A percentile compares a stretch with the other conserved stretches of the same genome.
Conservation (phyloP, 2,797 vertebrate genomes). For the Coreius guichenoti region DNA sequence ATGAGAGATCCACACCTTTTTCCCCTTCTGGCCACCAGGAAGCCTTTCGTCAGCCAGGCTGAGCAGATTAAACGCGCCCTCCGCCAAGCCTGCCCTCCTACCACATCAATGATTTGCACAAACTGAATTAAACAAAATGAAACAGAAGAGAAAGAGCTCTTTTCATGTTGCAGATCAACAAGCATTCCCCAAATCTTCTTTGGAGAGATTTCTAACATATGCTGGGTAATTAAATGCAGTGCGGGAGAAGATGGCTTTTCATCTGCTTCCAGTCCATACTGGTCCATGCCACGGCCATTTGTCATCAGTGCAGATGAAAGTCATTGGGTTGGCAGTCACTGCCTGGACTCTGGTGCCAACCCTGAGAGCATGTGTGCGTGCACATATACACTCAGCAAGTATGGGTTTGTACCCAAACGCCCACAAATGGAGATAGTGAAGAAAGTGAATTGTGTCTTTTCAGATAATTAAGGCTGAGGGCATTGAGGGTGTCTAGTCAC, state of each 20-base stretch:
- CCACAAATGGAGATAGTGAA: constrained; percentile 36
- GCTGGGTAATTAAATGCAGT: constrained; percentile 63
- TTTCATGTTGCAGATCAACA: constrained; percentile 51
- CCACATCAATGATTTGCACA: constrained; percentile 57
- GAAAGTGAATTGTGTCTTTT: constrained; percentile 43
- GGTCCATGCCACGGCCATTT: constrained; percentile 54
- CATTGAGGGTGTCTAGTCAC: constrained; percentile 29
- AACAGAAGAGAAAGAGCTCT: constrained; percentile 44
- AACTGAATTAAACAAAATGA: constrained; percentile 58
- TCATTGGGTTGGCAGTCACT: constrained; percentile 60
- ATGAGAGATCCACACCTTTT: constrained; percentile 44
- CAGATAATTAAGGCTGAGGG: constrained; percentile 58
- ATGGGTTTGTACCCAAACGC: neutral
- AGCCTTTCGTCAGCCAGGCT: constrained; percentile 47
- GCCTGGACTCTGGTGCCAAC: constrained; percentile 23
- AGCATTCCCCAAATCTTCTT: constrained; percentile 51
- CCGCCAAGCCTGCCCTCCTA: constrained; percentile 18
- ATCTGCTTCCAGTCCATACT: constrained; percentile 50
- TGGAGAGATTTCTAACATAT: constrained; percentile 61
- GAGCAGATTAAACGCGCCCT: constrained; percentile 52
- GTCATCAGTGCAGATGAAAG: constrained; percentile 59
- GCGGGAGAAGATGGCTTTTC: constrained; percentile 55
- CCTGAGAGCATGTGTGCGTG: neutral
- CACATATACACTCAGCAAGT: neutral
- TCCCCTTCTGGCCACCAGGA: constrained; percentile 33